These are phyloP conservation scores for Helicolenus hilgendorfi DNA, from an alignment of 2,797 vertebrate genomes.

Conservation along the genomic window DNA sequence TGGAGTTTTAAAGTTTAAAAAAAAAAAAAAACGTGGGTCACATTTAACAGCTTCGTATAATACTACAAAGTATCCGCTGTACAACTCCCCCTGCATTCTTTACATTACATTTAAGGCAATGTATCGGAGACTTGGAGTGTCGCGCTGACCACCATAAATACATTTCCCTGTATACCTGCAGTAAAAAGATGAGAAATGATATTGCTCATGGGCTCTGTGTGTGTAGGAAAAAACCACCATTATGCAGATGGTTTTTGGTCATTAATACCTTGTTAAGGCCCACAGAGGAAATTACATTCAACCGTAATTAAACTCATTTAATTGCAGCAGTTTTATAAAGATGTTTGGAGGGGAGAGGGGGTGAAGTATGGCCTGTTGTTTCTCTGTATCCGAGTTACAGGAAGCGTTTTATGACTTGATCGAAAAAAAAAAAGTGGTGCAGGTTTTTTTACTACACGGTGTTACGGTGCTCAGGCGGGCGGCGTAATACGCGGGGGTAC, in stretches of 20 bases:
- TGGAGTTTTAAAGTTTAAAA: conserved; percentile 1
- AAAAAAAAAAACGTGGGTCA: conserved; percentile 17
- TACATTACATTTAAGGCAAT: conserved; percentile 85
- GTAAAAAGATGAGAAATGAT: conserved; percentile 48
- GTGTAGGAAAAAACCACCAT: conserved; percentile 43
- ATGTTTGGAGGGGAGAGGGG: conserved; percentile 12
- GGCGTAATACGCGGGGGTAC: conserved; percentile 33
- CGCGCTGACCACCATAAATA: conserved; percentile 44
- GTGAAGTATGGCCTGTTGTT: conserved; percentile 52
- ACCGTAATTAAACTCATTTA: conserved; percentile 61
- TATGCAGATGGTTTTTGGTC: conserved; percentile 81
- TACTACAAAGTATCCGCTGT: conserved; percentile 49
- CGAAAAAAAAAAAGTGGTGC: conserved; percentile 47
- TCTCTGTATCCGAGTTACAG: conserved; percentile 35
- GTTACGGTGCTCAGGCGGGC: conserved; percentile 39
- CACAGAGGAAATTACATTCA: conserved; percentile 85
- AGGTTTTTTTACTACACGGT: conserved; percentile 50
- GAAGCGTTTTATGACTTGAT: conserved; percentile 62
- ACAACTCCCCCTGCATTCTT: conserved; percentile 41
- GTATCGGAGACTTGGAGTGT: conserved; percentile 57
- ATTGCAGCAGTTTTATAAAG: conserved; percentile 67
- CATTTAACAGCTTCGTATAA: conserved; percentile 39
- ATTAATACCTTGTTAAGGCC: conserved; percentile 84
- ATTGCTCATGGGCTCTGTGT: conserved; percentile 71
- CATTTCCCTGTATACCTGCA: conserved; percentile 67